Base-by-base conservation (phyloP, 2,113 vertebrate species). In the Hippocampus guttulatus region DNA sequence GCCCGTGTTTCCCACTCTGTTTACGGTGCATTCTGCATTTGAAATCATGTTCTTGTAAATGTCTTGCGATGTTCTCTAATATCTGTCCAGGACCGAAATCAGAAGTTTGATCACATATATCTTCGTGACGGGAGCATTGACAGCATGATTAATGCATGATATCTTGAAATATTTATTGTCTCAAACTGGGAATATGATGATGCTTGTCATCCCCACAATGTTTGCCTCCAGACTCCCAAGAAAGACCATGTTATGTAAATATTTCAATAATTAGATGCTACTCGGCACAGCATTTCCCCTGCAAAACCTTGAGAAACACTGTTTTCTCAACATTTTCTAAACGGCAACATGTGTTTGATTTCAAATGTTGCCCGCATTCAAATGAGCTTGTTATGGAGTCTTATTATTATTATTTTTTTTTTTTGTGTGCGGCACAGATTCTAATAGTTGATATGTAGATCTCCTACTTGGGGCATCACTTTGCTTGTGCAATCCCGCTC, bases 391-490 rank as follows among this genome's bases (percentile, higher is more conserved):
- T 73, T 73, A 11, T n/a, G 23, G 10, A 69, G 64, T 70, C 79
- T 65, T 45, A 5, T n/a, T 18, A 27, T 27, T 27, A 27, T 27
- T 51, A 18, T 21, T 52, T 52, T 8, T 58, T 27, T 18, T 3
- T 63, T 6, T 14, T 70, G 54, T 57, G 49, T 65, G 61, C 58
- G 23, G 40, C 60, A 18, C 62, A 38, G 67, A 75, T 83, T 68
- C 60, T 77, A 79, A 81, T 61, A 65, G 73, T 47, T 70, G 67
- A 67, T 69, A 80, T 79, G 82, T 73, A 81, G 76, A 85, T 88
- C 69, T 84, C 52, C 80, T 85, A 76, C 85, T 79, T 71, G 73
- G 69, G 71, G 69, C 43, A 65, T 66, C 65, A 23, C 49, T 62
- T 30, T 72, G 49, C 21, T 65, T 38, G 38, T 64, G 77, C 69